Evolutionary conservation across 1,140 invertebrate genomes (phyloP).

Genomic region (Adelges cooleyi): DNA sequence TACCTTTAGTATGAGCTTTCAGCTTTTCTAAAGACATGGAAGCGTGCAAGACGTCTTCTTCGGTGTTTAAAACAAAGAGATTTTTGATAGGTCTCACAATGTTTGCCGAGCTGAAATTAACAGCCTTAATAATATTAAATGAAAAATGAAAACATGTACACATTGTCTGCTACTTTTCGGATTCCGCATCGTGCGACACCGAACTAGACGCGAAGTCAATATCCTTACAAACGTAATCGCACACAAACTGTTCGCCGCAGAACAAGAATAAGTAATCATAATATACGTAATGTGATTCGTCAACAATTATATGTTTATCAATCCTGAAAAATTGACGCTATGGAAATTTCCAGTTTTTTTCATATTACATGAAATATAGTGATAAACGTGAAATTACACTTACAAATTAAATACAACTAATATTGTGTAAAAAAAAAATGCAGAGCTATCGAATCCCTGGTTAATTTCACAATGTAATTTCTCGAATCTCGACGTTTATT

Average conservation of each 20-base stretch:
- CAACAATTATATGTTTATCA: background rate
- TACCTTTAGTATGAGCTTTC: background rate
- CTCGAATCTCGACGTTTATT: too few species aligned
- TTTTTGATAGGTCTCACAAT: background rate
- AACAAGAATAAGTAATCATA: constrained; percentile 21
- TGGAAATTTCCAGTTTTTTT: too few species aligned
- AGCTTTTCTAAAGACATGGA: background rate
- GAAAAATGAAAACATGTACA: too few species aligned
- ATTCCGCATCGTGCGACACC: background rate
- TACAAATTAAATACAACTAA: too few species aligned
- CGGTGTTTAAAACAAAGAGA: constrained; percentile 18
- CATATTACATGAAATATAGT: too few species aligned
- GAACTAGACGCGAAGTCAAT: background rate
- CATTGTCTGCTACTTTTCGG: background rate
- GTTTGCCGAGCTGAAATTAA: too few species aligned
- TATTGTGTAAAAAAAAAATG: too few species aligned
- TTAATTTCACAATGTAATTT: too few species aligned
- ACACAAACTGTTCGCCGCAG: constrained; percentile 2
- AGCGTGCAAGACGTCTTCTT: background rate
- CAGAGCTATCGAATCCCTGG: too few species aligned
- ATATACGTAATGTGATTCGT: constrained; percentile 40
- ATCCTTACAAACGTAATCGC: too few species aligned
- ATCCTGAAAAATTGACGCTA: background rate
- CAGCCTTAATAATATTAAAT: too few species aligned
- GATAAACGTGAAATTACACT: too few species aligned